These are phyloP conservation scores for Pristionchus pacificus DNA, from an alignment of 1,140 invertebrate species.

Conservation along the genomic window DNA sequence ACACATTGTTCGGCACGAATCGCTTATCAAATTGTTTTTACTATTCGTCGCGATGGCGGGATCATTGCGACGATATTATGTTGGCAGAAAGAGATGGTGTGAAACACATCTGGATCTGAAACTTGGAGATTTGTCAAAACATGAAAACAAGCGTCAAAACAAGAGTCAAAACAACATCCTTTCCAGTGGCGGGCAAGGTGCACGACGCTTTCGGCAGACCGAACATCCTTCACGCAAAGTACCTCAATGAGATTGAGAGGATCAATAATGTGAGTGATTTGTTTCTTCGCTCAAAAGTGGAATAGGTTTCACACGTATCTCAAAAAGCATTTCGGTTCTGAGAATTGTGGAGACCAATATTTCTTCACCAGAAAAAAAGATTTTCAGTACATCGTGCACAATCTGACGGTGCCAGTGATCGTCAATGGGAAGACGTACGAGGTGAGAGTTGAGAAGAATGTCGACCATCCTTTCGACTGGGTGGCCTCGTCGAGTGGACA, in stretches of 20 bases:
- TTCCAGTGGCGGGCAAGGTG: conserved; percentile 36
- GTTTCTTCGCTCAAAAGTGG: neutral
- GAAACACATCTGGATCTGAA: too few species aligned
- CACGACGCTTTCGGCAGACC: conserved; percentile 44
- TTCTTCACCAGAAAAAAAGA: neutral
- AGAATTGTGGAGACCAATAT: neutral
- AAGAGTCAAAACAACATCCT: neutral
- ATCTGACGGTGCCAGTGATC: conserved; percentile 28
- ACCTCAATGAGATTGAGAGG: conserved; percentile 52
- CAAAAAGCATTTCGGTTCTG: neutral
- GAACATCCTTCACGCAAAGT: conserved; percentile 45
- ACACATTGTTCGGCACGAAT: too few species aligned
- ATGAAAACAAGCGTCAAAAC: neutral
- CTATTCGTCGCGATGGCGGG: too few species aligned
- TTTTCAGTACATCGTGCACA: conserved; percentile 29
- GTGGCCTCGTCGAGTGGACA: too few species aligned
- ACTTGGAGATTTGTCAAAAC: too few species aligned
- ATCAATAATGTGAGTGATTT: conserved; percentile 42
- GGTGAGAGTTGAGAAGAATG: neutral
- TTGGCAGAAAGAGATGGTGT: too few species aligned
- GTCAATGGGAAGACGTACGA: conserved; percentile 31
- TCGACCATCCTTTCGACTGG: neutral
- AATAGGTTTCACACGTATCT: neutral
- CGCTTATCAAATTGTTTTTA: too few species aligned
- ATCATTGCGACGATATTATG: too few species aligned